Evolutionary conservation across 2,113 vertebrate genomes (phyloP).

Genomic region (Parotia lawesii): DNA sequence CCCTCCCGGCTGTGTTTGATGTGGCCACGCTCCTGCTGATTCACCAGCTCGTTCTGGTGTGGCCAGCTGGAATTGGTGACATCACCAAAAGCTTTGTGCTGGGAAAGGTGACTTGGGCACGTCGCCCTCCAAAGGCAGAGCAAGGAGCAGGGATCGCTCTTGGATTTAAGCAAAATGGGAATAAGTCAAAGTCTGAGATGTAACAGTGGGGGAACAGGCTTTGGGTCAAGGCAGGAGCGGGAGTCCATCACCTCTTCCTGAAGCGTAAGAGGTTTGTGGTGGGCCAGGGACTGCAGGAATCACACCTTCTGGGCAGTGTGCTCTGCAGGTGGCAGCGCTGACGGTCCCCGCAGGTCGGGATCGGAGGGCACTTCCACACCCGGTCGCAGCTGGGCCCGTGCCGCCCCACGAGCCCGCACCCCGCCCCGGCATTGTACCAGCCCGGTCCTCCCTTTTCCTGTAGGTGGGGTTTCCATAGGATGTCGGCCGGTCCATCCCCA

Average conservation of each 20-base stretch:
- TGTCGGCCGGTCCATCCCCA: slow-evolving; percentile 61
- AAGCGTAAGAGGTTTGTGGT: fast-evolving
- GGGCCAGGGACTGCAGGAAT: neutral
- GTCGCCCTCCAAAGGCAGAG: neutral
- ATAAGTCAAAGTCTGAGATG: neutral
- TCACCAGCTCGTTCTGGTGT: neutral
- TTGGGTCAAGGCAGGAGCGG: neutral
- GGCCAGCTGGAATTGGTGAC: neutral
- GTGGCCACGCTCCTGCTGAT: neutral
- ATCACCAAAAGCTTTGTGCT: neutral
- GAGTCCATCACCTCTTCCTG: neutral
- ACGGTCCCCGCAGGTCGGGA: neutral
- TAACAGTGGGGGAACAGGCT: fast-evolving
- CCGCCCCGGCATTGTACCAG: slow-evolving; percentile 28
- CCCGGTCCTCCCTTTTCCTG: slow-evolving; percentile 79
- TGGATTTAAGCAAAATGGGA: neutral
- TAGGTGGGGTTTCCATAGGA: slow-evolving; percentile 83
- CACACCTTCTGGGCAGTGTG: fast-evolving
- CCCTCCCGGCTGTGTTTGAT: neutral
- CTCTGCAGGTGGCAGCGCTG: neutral
- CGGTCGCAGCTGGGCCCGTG: neutral
- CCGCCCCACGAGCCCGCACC: neutral
- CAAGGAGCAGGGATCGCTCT: neutral
- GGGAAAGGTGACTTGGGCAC: neutral
- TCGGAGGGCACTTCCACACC: neutral